Evolutionary conservation across 1,140 invertebrate genomes (phyloP).

Genomic region (Cherax destructor): DNA sequence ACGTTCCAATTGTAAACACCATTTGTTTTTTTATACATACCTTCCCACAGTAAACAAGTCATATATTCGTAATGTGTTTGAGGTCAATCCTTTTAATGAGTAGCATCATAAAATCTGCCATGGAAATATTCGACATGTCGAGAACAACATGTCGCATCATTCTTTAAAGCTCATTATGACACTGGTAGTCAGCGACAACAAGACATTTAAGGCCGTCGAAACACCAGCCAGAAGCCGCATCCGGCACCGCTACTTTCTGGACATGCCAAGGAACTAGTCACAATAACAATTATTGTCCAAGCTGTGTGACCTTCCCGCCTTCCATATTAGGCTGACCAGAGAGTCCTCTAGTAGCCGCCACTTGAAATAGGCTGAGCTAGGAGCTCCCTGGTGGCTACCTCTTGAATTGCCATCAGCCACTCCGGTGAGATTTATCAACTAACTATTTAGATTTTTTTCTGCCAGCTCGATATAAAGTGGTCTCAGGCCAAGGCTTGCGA

Average conservation of each 20-base stretch:
- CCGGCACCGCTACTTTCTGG: not conserved
- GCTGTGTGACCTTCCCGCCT: conserved; percentile 38
- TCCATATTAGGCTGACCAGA: conserved; percentile 35
- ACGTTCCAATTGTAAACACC: too few relatives aligned
- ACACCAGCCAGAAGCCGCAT: not conserved
- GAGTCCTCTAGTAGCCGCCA: conserved; percentile 22
- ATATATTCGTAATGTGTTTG: too few relatives aligned
- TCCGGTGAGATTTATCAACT: not conserved
- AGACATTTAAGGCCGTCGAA: not conserved
- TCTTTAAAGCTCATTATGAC: too few relatives aligned
- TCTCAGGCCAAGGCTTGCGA: not conserved
- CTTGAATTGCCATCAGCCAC: not conserved
- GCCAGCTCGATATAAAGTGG: not conserved
- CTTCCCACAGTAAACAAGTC: too few relatives aligned
- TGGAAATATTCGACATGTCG: too few relatives aligned
- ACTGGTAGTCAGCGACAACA: not conserved
- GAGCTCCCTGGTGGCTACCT: conserved; percentile 19
- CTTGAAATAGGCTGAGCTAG: conserved; percentile 12
- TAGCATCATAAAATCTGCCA: too few relatives aligned
- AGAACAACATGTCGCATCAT: too few relatives aligned
- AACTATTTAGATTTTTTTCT: not conserved
- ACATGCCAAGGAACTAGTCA: conserved; percentile 37
- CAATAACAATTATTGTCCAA: conserved; percentile 33
- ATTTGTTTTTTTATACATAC: too few relatives aligned
- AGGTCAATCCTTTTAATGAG: too few relatives aligned